Percentiles rank a stretch among this genome's conserved stretches.
phyloP scores from a whole-genome alignment of 2,113 vertebrate genomes.

The Micronycteris hirsuta region DNA sequence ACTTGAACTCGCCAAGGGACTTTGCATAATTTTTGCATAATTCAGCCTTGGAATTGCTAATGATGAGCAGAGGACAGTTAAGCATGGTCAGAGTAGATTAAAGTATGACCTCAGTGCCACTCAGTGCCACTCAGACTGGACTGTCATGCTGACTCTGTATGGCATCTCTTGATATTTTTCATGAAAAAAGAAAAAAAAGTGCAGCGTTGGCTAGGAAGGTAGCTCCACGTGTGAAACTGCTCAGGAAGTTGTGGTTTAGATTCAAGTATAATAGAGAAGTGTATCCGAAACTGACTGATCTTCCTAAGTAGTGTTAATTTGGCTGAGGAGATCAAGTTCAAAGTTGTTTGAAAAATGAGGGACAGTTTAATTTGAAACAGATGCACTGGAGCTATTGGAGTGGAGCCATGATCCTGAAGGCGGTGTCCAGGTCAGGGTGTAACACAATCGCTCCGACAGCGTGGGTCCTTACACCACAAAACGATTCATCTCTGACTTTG shows the following conservation, averaged over 20 bases:
- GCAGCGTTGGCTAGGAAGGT: neutral
- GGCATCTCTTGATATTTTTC: neutral
- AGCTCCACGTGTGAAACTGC: neutral
- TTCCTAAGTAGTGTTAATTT: neutral
- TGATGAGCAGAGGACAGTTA: neutral
- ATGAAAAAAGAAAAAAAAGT: neutral
- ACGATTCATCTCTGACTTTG: neutral
- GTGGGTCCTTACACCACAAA: neutral
- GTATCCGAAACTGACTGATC: slow-evolving; percentile 32
- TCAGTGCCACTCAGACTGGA: neutral
- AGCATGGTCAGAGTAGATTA: neutral
- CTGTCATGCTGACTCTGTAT: neutral
- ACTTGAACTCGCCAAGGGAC: neutral
- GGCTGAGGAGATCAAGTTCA: neutral
- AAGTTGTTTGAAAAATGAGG: neutral
- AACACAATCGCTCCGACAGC: neutral
- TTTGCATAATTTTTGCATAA: neutral
- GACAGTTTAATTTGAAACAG: neutral
- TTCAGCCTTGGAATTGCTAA: neutral
- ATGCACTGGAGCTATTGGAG: neutral
- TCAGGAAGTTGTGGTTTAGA: slow-evolving; percentile 39
- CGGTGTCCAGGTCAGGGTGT: neutral
- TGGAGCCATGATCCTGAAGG: neutral
- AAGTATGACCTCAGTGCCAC: neutral
- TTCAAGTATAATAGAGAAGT: neutral